Percentiles rank a stretch among this genome's conserved stretches.
Evolutionary conservation across 2,888 invertebrate genomes (phyloP).

Genomic region (Mythimna vitellina): DNA sequence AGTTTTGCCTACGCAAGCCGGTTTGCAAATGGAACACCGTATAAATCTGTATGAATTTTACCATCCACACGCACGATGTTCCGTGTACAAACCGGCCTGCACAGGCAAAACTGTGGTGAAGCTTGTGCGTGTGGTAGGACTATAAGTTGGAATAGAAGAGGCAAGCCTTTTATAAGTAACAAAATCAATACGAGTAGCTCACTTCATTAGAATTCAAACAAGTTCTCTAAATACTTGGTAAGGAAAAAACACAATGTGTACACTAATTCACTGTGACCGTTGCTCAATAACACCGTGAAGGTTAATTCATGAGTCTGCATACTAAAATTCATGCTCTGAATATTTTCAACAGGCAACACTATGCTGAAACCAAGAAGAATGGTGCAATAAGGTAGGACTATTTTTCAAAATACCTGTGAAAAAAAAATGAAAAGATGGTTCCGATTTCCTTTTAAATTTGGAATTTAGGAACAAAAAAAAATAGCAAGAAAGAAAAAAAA

Average conservation of each 20-base stretch:
- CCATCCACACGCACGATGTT: too few species aligned
- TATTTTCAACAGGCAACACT: slow-evolving; percentile 25
- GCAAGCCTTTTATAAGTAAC: slow-evolving; percentile 1
- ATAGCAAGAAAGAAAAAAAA: neutral
- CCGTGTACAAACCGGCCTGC: too few species aligned
- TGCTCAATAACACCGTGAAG: slow-evolving; percentile 52
- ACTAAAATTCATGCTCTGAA: slow-evolving; percentile 56
- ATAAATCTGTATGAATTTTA: too few species aligned
- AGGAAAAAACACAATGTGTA: slow-evolving; percentile 43
- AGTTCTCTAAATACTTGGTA: slow-evolving; percentile 36
- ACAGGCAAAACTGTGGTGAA: too few species aligned
- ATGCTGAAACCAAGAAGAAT: slow-evolving; percentile 22
- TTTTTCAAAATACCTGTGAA: slow-evolving; percentile 20
- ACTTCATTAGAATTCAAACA: slow-evolving; percentile 42
- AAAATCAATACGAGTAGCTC: neutral
- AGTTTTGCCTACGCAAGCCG: too few species aligned
- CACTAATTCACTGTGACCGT: slow-evolving; percentile 42
- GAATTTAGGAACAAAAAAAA: neutral
- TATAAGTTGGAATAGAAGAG: neutral
- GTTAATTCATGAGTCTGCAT: slow-evolving; percentile 35
- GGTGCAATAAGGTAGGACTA: neutral
- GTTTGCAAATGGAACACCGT: too few species aligned
- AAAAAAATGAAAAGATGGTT: neutral
- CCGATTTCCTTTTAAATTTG: neutral
- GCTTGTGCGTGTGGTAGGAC: too few species aligned